phyloP scores from a whole-genome alignment of 1,140 invertebrate species.

The Vanessa atalanta region DNA sequence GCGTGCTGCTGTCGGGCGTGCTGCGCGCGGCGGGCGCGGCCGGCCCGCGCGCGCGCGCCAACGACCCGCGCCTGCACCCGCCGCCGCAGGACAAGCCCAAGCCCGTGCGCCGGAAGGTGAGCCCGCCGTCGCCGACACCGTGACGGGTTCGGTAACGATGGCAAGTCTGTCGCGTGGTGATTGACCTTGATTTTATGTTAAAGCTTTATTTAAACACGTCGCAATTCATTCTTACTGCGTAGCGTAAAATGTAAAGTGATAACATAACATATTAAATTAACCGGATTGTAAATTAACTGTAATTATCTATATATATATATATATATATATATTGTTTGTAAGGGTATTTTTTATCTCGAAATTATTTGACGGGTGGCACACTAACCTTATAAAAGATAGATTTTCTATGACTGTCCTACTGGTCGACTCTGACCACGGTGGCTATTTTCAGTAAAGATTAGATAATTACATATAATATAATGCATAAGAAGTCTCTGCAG shows the following conservation, averaged over 20 bases:
- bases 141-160: constrained; percentile 25
- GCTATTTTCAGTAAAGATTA: too few species aligned
- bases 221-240: neutral
- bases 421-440: neutral
- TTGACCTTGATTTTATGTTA: constrained; percentile 20
- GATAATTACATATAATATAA: too few species aligned
- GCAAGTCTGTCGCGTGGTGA: constrained; percentile 2
- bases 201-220: neutral
- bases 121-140: neutral
- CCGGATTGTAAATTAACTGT: neutral
- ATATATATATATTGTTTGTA: too few species aligned
- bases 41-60: constrained; percentile 46
- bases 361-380: too few species aligned
- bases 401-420: neutral
- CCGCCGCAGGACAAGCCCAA: constrained; percentile 76
- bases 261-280: neutral
- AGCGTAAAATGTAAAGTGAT: neutral
- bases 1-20: constrained; percentile 76
- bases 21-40: constrained; percentile 39
- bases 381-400: too few species aligned
- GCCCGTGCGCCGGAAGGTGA: constrained; percentile 77
- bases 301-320: too few species aligned
- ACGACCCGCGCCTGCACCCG: constrained; percentile 75
- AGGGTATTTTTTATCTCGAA: too few species aligned
- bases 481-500: too few species aligned